phyloP scores from a whole-genome alignment of 2,888 invertebrate genomes.

The Ichneumoninae sp. region DNA sequence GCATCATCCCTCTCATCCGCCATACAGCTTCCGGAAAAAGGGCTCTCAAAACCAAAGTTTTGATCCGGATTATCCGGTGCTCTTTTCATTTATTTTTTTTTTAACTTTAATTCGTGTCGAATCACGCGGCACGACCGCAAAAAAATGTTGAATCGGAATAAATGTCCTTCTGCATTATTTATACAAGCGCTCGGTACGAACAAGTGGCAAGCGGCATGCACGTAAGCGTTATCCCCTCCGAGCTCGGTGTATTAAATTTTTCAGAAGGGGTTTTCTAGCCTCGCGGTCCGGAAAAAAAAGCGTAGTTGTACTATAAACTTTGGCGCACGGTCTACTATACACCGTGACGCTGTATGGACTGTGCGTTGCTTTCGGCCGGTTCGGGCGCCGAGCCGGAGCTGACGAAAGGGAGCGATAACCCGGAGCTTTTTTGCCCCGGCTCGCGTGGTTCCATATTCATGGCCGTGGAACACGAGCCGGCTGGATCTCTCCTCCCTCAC shows the following conservation, averaged over 20 bases:
- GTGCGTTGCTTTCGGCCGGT: conserved; percentile 5
- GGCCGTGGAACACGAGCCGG: conserved; percentile 57
- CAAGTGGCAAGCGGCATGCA: conserved; percentile 43
- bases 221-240: conserved; percentile 43
- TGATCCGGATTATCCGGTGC: neutral
- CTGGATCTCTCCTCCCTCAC: conserved; percentile 22
- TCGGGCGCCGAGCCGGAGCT: conserved; percentile 18
- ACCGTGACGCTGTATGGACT: neutral
- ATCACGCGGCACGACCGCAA: neutral
- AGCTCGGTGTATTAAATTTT: conserved; percentile 55
- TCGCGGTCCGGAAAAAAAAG: conserved; percentile 33
- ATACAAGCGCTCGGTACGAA: conserved; percentile 35
- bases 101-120: neutral
- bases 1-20: no score
- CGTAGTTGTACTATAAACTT: conserved; percentile 35
- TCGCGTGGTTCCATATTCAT: conserved; percentile 62
- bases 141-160: neutral
- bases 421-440: conserved; percentile 43
- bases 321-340: conserved; percentile 9
- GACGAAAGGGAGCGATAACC: conserved; percentile 61
- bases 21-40: no score
- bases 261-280: conserved; percentile 31
- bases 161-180: neutral
- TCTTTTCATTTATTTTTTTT: neutral
- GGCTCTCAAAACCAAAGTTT: neutral